Percentiles rank a stretch among this genome's conserved stretches.
phyloP scores from a whole-genome alignment of 92 coral and sea anemone species.

The Hydrozoanthus gracilis region DNA sequence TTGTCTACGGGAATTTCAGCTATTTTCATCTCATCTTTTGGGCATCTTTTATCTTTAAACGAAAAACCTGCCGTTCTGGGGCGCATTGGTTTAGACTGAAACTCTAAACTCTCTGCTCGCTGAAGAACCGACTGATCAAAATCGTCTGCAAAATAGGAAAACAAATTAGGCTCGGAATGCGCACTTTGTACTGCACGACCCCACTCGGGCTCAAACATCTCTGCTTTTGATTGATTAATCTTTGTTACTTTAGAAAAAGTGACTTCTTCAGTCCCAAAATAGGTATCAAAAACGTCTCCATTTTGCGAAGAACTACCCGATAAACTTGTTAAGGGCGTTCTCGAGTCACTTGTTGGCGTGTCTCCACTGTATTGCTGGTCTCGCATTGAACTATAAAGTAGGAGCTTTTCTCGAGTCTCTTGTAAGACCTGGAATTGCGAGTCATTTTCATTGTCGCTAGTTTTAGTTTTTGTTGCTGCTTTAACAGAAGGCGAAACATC shows the following conservation, averaged over 20 bases:
- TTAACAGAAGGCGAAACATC: background rate
- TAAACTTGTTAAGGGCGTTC: slow-evolving; percentile 26
- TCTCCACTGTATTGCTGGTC: background rate
- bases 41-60: background rate
- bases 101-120: slow-evolving; percentile 19
- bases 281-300: slow-evolving; percentile 21
- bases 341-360: background rate
- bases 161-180: slow-evolving; percentile 6
- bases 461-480: background rate
- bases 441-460: background rate
- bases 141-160: background rate
- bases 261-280: slow-evolving; percentile 34
- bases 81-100: slow-evolving; percentile 1
- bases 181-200: slow-evolving; percentile 17
- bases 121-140: background rate
- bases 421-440: background rate
- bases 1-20: background rate
- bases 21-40: background rate
- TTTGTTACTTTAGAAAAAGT: background rate
- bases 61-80: slow-evolving; percentile 32
- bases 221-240: background rate
- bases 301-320: slow-evolving; percentile 29
- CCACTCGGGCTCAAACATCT: slow-evolving; percentile 1
- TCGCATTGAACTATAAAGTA: background rate
- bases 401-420: background rate